Percentiles rank a stretch among this genome's conserved stretches.
phyloP scores from a whole-genome alignment of 1,140 invertebrate genomes.

The Leptinotarsa lineolata region DNA sequence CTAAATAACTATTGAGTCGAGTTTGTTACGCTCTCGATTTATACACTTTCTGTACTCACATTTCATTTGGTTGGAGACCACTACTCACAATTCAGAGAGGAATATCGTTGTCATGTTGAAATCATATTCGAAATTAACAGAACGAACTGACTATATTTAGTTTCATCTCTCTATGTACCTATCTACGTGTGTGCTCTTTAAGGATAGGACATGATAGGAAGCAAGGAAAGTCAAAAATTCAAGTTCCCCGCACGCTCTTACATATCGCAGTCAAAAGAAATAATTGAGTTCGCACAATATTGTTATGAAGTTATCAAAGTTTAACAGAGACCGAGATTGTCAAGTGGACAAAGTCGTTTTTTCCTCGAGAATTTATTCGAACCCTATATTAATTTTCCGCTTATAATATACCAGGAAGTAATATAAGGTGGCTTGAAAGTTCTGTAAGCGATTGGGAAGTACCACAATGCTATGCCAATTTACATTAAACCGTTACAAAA shows the following conservation, averaged over 20 bases:
- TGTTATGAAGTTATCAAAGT: neutral
- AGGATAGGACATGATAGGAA: conserved; percentile 31
- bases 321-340: neutral
- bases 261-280: too few species aligned
- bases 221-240: neutral
- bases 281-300: too few species aligned
- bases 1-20: conserved; percentile 11
- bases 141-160: conserved; percentile 11
- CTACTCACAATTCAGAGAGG: neutral
- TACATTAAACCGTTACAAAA: too few species aligned
- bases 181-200: conserved; percentile 50
- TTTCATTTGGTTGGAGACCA: neutral
- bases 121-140: neutral
- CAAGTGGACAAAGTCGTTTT: neutral
- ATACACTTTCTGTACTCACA: neutral
- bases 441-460: too few species aligned
- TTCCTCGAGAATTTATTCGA: neutral
- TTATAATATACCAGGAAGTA: too few species aligned
- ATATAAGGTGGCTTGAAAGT: too few species aligned
- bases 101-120: neutral
- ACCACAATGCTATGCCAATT: too few species aligned
- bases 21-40: neutral
- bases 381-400: neutral
- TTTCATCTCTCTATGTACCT: conserved; percentile 53
- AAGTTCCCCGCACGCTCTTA: too few species aligned